Base-by-base conservation (phyloP, 2,797 vertebrate species). In the Taeniopygia guttata region DNA sequence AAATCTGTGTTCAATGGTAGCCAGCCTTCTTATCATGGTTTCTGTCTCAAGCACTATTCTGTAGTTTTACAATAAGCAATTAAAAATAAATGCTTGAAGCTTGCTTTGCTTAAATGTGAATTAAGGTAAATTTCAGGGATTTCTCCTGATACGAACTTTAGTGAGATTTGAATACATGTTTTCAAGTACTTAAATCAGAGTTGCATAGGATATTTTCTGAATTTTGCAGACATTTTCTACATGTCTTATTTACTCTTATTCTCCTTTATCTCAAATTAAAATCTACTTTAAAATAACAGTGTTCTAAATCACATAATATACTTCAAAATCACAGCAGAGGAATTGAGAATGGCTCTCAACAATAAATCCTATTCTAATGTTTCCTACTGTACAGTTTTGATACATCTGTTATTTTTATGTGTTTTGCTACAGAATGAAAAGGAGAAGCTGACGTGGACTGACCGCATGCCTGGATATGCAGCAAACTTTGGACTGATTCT, bases 401-500 rank as follows among this genome's bases (percentile, higher is more conserved):
- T 52, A 89, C 55, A 4, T 58, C n/a, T 84, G 9, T 59, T 73
- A 8, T 60, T 90, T 91, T 70, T 70, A 67, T 72, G 32, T 92
- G 30, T 94, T 94, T 96, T 95, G n/a, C 67, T 21, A 13, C 93
- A 98, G 98, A 87, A 96, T 82, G 98, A 97, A 88, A 98, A 98
- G 68, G 98, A 99, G 77, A 99, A 99, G 87, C 97, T 99, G 94
- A 98, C 98, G 10, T 98, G 99, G 98, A 99, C 96, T 89, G 99
- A 99, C 93, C 98, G 99, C 55, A 96, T 99, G 92, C 98, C 98
- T 64, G 99, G 99, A 90, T 99, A 98, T 77, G 97, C 99, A 96
- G 98, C 99, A 88, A 99, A 99, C 94, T 97, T 99, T 10, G 98
- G 98, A 73, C 98, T 99, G 68, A 98, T 99, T 93, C 98, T 99